phyloP scores from a whole-genome alignment of 2,888 invertebrate species.

The Oxyteleia sp. region DNA sequence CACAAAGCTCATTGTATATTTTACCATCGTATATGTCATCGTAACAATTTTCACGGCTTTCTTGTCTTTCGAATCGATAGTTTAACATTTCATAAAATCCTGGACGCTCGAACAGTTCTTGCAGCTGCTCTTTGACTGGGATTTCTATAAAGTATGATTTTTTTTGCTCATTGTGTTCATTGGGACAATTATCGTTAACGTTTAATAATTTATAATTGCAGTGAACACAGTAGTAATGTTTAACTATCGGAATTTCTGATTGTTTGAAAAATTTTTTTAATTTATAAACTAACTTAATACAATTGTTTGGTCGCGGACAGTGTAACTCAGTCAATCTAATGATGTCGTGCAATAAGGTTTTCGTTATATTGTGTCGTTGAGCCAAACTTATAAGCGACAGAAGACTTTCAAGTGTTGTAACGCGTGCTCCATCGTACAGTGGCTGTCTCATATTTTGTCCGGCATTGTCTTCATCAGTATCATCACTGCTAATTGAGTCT shows the following conservation, averaged over 20 bases:
- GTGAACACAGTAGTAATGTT: slow-evolving; percentile 26
- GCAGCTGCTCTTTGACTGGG: slow-evolving; percentile 10
- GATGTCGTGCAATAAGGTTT: no score
- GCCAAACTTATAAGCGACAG: no score
- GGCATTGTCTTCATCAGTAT: no score
- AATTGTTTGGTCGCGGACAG: slow-evolving; percentile 16
- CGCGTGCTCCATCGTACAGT: no score
- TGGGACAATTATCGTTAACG: background rate
- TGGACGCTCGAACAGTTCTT: slow-evolving; percentile 3
- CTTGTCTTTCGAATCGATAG: slow-evolving; percentile 1
- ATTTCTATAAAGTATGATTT: slow-evolving; percentile 30
- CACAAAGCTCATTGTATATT: slow-evolving; percentile 4
- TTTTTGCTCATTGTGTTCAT: background rate
- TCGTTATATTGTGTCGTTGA: no score
- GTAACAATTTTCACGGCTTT: background rate
- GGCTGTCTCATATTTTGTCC: no score
- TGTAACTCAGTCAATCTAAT: no score
- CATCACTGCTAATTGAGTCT: no score
- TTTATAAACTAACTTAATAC: background rate
- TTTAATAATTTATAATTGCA: background rate
- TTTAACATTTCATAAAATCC: slow-evolving; percentile 18
- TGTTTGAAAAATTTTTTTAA: slow-evolving; percentile 11
- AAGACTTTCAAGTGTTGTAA: no score
- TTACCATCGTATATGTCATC: background rate
- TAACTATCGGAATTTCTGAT: slow-evolving; percentile 1